Evolutionary conservation across 1,140 invertebrate species (phyloP).

Genomic region (Tribolium madens): DNA sequence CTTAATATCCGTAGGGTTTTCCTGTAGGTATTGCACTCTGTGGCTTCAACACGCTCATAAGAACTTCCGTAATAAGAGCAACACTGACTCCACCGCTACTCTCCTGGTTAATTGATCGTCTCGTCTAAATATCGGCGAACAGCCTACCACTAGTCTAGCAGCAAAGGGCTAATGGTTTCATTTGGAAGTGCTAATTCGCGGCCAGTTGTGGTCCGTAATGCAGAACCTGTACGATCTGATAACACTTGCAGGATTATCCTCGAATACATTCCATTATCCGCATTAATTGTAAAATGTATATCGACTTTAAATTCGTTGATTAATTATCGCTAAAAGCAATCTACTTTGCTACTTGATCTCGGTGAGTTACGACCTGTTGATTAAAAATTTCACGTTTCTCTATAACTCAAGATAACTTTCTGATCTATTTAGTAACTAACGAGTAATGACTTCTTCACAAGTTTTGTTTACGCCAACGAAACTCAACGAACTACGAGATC

Average conservation of each 20-base stretch:
- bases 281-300: slow-evolving; percentile 31
- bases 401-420: slow-evolving; percentile 28
- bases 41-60: neutral
- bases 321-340: slow-evolving; percentile 22
- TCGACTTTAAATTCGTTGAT: slow-evolving; percentile 20
- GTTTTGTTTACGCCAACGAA: slow-evolving; percentile 37
- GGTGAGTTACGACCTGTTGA: slow-evolving; percentile 34
- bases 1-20: slow-evolving; percentile 38
- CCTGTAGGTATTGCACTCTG: slow-evolving; percentile 4
- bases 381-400: slow-evolving; percentile 35
- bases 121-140: slow-evolving; percentile 31
- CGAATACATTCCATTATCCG: slow-evolving; percentile 33
- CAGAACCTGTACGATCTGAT: slow-evolving; percentile 37
- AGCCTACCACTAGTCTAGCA: slow-evolving; percentile 12
- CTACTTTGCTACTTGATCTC: neutral
- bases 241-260: slow-evolving; percentile 33
- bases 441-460: slow-evolving; percentile 38
- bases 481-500: slow-evolving; percentile 38
- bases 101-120: slow-evolving; percentile 34
- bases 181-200: slow-evolving; percentile 42
- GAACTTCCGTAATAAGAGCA: slow-evolving; percentile 33
- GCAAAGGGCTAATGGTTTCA: slow-evolving; percentile 40
- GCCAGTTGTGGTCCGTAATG: slow-evolving; percentile 42
- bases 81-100: slow-evolving; percentile 19
- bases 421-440: slow-evolving; percentile 39